A percentile compares a stretch with the other conserved stretches of the same genome.
These are phyloP conservation scores for Hydropsyche tenuis DNA, from an alignment of 1,140 invertebrate genomes.

Conservation along the genomic window DNA sequence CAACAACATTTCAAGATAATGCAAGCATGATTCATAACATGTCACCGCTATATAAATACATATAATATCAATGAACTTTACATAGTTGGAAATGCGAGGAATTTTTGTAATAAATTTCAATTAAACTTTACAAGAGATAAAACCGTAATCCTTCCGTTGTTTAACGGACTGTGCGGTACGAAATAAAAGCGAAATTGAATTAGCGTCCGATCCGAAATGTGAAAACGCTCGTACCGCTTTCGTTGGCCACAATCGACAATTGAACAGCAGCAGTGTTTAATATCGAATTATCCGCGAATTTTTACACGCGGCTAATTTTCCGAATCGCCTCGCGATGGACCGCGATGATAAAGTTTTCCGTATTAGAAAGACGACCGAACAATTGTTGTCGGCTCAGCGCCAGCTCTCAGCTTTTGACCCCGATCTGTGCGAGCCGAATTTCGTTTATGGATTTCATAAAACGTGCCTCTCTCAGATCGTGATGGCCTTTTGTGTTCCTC, in stretches of 20 bases:
- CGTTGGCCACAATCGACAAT: neutral
- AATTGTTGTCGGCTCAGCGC: neutral
- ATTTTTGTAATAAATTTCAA: too few relatives aligned
- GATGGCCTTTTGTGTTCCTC: constrained; percentile 18
- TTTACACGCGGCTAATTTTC: neutral
- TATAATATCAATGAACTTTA: too few relatives aligned
- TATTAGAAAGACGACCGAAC: neutral
- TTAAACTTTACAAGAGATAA: too few relatives aligned
- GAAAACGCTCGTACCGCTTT: neutral
- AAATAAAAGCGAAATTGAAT: neutral
- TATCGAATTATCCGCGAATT: constrained; percentile 9
- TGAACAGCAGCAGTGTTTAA: neutral
- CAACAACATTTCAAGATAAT: too few relatives aligned
- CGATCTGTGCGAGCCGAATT: constrained; percentile 21
- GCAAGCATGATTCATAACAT: too few relatives aligned
- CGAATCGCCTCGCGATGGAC: neutral
- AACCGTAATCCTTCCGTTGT: too few relatives aligned
- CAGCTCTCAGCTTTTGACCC: constrained; percentile 12
- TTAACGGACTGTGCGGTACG: too few relatives aligned
- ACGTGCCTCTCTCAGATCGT: constrained; percentile 13
- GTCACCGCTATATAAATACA: too few relatives aligned
- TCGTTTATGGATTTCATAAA: constrained; percentile 19
- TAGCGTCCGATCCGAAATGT: neutral
- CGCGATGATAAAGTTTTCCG: neutral
- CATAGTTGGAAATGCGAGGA: too few relatives aligned